These are phyloP conservation scores for Leptobrachium leishanense DNA, from an alignment of 2,113 vertebrate genomes.

Conservation along the genomic window DNA sequence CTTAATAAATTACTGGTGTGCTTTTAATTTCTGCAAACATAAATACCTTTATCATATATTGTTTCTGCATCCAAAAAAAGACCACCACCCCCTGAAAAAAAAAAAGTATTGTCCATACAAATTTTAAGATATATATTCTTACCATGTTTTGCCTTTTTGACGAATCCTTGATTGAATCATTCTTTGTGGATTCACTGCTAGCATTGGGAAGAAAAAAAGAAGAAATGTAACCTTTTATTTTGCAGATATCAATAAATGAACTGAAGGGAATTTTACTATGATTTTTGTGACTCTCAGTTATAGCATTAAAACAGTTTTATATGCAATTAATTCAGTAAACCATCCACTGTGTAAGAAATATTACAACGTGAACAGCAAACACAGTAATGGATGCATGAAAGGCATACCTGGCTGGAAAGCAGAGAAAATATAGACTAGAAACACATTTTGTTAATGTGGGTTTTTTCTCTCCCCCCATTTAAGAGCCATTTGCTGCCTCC, in stretches of 20 bases:
- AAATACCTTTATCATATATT: too few relatives aligned
- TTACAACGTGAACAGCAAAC: neutral
- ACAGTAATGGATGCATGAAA: neutral
- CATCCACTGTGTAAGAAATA: neutral
- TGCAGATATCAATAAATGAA: neutral
- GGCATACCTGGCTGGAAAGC: neutral
- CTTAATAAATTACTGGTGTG: too few relatives aligned
- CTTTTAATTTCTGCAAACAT: too few relatives aligned
- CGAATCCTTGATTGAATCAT: too few relatives aligned
- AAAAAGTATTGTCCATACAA: too few relatives aligned
- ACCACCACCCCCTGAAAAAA: too few relatives aligned
- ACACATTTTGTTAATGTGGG: constrained; percentile 13
- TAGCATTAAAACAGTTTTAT: neutral
- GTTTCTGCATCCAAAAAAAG: too few relatives aligned
- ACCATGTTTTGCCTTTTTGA: too few relatives aligned
- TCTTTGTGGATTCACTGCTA: too few relatives aligned
- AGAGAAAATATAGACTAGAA: neutral
- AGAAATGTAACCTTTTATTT: neutral
- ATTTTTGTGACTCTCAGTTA: neutral
- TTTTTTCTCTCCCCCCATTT: constrained; percentile 62
- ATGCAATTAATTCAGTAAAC: neutral
- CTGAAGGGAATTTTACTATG: neutral
- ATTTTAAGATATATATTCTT: too few relatives aligned
- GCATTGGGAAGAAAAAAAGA: neutral
- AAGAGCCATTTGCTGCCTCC: constrained; percentile 79